Evolutionary conservation across 2,797 vertebrate species (phyloP), one percentile per base, ranked within the genome.

Genomic region (Pelochelys cantorii): DNA sequence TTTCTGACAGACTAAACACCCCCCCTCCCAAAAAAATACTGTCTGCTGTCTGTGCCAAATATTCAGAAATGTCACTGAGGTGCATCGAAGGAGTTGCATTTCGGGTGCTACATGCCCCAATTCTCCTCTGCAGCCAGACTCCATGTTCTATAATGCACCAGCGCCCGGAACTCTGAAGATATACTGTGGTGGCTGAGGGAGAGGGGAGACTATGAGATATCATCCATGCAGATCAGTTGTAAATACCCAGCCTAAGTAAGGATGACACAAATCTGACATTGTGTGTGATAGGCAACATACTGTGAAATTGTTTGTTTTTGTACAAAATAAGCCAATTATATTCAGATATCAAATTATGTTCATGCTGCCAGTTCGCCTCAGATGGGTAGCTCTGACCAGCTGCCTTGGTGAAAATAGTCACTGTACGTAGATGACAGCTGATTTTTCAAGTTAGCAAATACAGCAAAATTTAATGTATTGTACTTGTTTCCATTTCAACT

Each of bases 401-500:
- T 93, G 31, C 71, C n/a, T 95, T 79, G 8, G 2, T 81, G 92
- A 87, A 79, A 86, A 84, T 82, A 60, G 17, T 59, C 0, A 77
- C 83, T 85, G 85, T 54, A 60, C 56, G 75, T 85, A 75, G 77
- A 79, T 88, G 86, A 11, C 34, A 85, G 53, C 2, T 65, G 15
- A 6, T 4, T 90, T 85, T 62, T 57, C 14, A 2, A 37, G 29
- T 60, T 79, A 79, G 68, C 31, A 85, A 90, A 83, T 84, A 0
- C 48, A 79, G 0, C 2, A 1, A 74, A 86, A 88, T 87, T 90
- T 85, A 91, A 75, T 82, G 78, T 42, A 84, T 3, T 57, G 4
- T 68, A 87, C 93, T 85, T 78, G 1, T 83, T 90, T 96, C 8
- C 11, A 53, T 57, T 91, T 88, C 82, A 11, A 82, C 27, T 87